These are phyloP conservation scores for Nymphicus hollandicus DNA, from an alignment of 2,113 vertebrate genomes.

Conservation along the genomic window DNA sequence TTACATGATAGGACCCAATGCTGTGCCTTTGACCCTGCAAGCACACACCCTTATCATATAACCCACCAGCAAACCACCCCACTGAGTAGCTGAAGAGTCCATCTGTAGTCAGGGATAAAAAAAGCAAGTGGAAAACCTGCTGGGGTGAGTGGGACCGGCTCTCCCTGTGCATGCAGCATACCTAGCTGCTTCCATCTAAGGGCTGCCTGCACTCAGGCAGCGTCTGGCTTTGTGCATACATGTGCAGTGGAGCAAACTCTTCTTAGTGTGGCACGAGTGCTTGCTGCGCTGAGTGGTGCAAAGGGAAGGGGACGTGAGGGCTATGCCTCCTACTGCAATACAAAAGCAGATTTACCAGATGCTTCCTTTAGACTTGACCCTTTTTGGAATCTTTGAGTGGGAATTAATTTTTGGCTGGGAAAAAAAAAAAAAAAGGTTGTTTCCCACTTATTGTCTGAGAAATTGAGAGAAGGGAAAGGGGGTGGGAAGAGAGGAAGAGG, in stretches of 20 bases:
- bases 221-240: accelerated
- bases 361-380: conserved; percentile 45
- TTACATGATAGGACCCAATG: not conserved
- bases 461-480: conserved; percentile 9
- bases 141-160: not conserved
- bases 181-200: not conserved
- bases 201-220: not conserved
- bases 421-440: not conserved
- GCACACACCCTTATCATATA: not conserved
- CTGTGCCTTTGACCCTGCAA: not conserved
- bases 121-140: not conserved
- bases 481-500: conserved; percentile 31
- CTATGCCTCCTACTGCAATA: not conserved
- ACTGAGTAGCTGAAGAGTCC: not conserved
- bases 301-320: not conserved
- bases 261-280: accelerated
- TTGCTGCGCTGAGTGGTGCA: not conserved
- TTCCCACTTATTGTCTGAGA: conserved; percentile 54
- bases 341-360: conserved; percentile 41
- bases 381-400: conserved; percentile 10
- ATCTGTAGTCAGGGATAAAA: not conserved
- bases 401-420: conserved; percentile 36
- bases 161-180: not conserved
- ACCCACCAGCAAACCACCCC: not conserved
- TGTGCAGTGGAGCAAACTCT: not conserved